phyloP scores from a whole-genome alignment of 2,113 vertebrate genomes.

The Ophiodon elongatus region DNA sequence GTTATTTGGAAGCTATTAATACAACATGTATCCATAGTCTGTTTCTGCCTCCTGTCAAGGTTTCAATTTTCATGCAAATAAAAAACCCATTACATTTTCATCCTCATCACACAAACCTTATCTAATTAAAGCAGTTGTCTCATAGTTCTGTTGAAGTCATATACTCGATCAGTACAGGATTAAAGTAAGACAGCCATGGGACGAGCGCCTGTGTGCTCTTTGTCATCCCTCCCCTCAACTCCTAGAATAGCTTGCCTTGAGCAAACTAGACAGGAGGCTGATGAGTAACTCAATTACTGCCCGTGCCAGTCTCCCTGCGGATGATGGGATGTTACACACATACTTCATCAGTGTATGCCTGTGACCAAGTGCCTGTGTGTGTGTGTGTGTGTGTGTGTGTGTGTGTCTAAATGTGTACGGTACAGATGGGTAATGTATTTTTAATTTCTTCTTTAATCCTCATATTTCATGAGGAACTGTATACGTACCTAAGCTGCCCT shows the following conservation, averaged over 20 bases:
- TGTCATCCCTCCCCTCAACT: constrained; percentile 40
- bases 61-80: neutral
- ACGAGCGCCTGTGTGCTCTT: constrained; percentile 1
- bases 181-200: constrained; percentile 35
- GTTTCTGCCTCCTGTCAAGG: neutral
- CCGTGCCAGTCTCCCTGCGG: constrained; percentile 56
- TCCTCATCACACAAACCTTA: neutral
- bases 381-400: neutral
- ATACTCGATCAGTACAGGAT: constrained; percentile 2
- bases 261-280: constrained; percentile 44
- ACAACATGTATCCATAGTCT: neutral
- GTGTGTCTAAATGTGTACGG: neutral
- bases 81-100: neutral
- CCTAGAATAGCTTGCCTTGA: constrained; percentile 39
- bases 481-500: constrained; percentile 91
- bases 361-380: constrained; percentile 31
- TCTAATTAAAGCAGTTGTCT: constrained; percentile 12
- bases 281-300: constrained; percentile 68
- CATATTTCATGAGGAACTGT: neutral
- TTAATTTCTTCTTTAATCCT: neutral
- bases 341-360: constrained; percentile 40
- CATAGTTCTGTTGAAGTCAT: neutral
- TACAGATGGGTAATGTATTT: constrained; percentile 2
- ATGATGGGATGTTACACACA: constrained; percentile 62
- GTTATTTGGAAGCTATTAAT: neutral